phyloP scores from a whole-genome alignment of 2,797 vertebrate genomes.

The Molossus alvarezi region DNA sequence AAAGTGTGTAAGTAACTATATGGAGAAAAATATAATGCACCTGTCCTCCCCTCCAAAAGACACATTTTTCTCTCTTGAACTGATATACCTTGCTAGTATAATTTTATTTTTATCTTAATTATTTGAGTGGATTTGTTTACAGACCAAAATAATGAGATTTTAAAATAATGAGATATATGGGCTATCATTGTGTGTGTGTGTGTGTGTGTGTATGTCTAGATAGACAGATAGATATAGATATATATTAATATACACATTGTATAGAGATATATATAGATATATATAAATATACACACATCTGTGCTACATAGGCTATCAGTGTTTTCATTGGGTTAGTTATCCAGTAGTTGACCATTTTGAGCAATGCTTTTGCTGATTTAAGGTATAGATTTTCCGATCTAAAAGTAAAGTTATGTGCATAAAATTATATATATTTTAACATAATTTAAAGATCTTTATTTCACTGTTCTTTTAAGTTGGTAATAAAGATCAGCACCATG shows the following conservation, averaged over 20 bases:
- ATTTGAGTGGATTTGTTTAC: background rate
- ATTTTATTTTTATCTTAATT: background rate
- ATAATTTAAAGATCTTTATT: background rate
- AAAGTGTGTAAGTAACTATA: background rate
- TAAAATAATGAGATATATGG: background rate
- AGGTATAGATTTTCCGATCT: background rate
- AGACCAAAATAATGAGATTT: background rate
- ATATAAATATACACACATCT: background rate
- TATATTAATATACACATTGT: background rate
- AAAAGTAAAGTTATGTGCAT: background rate
- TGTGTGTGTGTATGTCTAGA: too few relatives aligned
- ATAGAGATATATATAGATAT: too few relatives aligned
- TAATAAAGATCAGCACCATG: background rate
- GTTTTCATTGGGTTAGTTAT: background rate
- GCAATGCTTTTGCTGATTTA: background rate
- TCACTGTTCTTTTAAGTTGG: background rate
- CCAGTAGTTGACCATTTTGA: background rate
- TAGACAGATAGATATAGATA: too few relatives aligned
- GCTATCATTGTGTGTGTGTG: background rate
- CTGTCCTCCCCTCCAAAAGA: background rate
- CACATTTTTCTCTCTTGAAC: background rate
- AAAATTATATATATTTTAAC: background rate
- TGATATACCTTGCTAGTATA: background rate
- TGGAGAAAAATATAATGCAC: background rate
- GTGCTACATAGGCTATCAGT: background rate